Evolutionary conservation across 2,797 vertebrate species (phyloP), one percentile per base, ranked within the genome.

Genomic region (Pogonophryne albipinna): DNA sequence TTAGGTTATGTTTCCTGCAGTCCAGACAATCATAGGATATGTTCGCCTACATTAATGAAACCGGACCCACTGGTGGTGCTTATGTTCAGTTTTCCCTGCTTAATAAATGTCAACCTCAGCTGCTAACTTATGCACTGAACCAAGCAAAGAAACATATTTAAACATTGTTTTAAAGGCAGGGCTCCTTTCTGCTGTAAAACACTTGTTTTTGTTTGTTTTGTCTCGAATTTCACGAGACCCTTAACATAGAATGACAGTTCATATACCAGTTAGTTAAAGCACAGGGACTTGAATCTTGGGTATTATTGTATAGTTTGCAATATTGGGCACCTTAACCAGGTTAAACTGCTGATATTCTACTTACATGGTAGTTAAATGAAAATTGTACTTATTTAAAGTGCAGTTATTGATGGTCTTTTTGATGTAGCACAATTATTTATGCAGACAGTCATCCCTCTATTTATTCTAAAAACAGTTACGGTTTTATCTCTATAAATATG

Each of bases 221-320:
- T 38, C 34, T 38, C 34, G 1, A 7, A 38, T 38, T 34, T 34
- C 34, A 34, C 7, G 34, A 34, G 5, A 69, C 13, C 4, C 6
- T 64, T 16, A 68, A 14, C 55, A 34, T 16, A 52, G 15, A 13
- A 23, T 41, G 20, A 23, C 44, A 60, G 60, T 13, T 7, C 41
- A 42, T 73, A 75, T 38, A 57, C 68, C 83, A 91, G 83, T 91
- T 88, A 87, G 49, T 49, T 13, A 38, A 58, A 20, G 56, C 31
- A 63, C 49, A 82, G 44, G 27, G 64, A 75, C 27, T 63, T 58
- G 52, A 71, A 68, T 69, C 44, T 77, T 73, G 55, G 79, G 42
- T 20, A n/a, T 78, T 45, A 60, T n/a, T 59, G 61, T 66, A 69
- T 10, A 31, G 16, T 31, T 56, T 41, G 19, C 13, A 45, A 51